A percentile compares a stretch with the other conserved stretches of the same genome.
Evolutionary conservation across 1,140 invertebrate genomes (phyloP).

Genomic region (Metopolophium dirhodum): DNA sequence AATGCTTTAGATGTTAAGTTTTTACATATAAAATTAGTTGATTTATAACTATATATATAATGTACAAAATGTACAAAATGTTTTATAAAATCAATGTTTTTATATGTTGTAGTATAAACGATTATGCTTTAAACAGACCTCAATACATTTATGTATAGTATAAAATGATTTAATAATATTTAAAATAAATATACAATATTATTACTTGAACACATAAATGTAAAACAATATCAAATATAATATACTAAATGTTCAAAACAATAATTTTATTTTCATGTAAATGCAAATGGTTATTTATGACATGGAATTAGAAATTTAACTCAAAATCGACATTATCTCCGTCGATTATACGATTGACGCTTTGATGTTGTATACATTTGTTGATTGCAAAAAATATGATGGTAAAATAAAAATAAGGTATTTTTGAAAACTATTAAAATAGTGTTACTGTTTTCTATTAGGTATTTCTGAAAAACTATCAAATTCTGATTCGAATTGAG

Average conservation of each 20-base stretch:
- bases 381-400: neutral
- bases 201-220: neutral
- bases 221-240: neutral
- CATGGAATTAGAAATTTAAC: neutral
- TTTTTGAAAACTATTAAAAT: neutral
- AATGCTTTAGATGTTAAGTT: neutral
- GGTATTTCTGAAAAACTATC: neutral
- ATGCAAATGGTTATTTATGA: neutral
- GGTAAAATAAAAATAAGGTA: neutral
- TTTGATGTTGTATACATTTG: neutral
- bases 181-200: neutral
- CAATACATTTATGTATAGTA: neutral
- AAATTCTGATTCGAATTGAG: neutral
- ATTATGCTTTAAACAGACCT: neutral
- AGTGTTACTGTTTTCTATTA: neutral
- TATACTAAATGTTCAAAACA: neutral
- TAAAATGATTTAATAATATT: constrained; percentile 3
- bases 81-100: neutral
- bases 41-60: neutral
- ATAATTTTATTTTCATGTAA: neutral
- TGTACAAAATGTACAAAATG: neutral
- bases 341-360: neutral
- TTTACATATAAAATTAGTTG: neutral
- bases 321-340: neutral
- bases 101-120: neutral